Base-by-base conservation (phyloP, 2,888 invertebrate species). In the Cheiracanthium punctorium region DNA sequence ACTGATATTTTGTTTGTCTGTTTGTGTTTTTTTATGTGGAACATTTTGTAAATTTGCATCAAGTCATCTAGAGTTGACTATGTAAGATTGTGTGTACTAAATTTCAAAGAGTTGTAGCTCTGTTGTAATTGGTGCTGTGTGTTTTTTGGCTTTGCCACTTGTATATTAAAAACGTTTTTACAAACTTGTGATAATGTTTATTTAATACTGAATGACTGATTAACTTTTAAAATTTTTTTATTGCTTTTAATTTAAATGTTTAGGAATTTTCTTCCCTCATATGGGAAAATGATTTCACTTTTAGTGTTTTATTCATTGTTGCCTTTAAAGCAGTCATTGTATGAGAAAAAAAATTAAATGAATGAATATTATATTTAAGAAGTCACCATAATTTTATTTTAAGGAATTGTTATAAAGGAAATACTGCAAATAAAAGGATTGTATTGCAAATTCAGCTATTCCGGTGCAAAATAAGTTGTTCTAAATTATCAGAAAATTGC, bases 131-230 rank as follows among this genome's bases (percentile, higher is more conserved):
- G 84, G 84, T 84, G 84, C 84, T 84, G 79, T 79, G 69, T 37
- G 20, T 70, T 41, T n/a, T 71, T 69, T 69, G 58, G 69, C 69
- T 79, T 73, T 74, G 70, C 58, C 74, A 73, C 43, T 74, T 84
- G 79, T 84, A 79, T 69, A 73, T 79, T 64, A 74, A 75, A 75
- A 64, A 65, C 17, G 52, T 69, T 75, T 82, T 73, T 79, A 69
- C 72, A 64, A 67, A 77, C 76, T 73, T 82, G 82, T 82, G 77
- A 82, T 82, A 69, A 77, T 67, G 67, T 84, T 84, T 64, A 37
- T 70, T 75, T 75, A 41, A 32, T 74, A 20, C 20, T 5, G 58
- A 58, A 24, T 58, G 58, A 58, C 58, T 58, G 14, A 58, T 58
- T 58, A 24, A 24, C 24, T 58, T 58, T 58, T 58, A 24, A 58